Evolutionary conservation across 2,113 vertebrate genomes (phyloP), one percentile per base, ranked within the genome.

Genomic region (Cochlearius cochlearius): DNA sequence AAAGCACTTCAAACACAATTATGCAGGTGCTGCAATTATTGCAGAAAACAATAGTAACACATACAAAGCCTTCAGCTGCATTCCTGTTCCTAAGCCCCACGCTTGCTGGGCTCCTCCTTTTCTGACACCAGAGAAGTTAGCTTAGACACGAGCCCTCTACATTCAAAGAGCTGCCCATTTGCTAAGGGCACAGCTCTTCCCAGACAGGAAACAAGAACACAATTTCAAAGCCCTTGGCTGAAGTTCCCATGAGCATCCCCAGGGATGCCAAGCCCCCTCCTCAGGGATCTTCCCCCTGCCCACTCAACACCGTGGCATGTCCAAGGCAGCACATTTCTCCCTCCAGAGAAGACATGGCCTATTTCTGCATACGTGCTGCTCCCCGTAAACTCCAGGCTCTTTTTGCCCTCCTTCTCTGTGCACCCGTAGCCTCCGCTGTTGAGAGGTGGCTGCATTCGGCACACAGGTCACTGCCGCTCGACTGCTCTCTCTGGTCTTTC

Each of bases 391-490:
- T 67, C 58, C 41, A 32, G 89, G 66, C 73, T 87, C 90, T 88
- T 88, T 89, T 64, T 86, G 81, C 89, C 75, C 95, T 97, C 95
- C 88, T 95, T 86, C 88, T 86, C 94, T 7, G 1, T 18, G 32
- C 39, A 32, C 39, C 63, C 53, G n/a, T 5, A 88, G 71, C 87
- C 78, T 66, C 71, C 12, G 38, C 59, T 52, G 29, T 15, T 62
- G 60, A 80, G 68, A 84, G 11, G 16, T 19, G 69, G 91, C 79
- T 45, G 74, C 25, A 1, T 14, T 55, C 21, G 17, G 77, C 86
- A 41, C 64, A 15, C 22, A 34, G 53, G 50, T 67, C 91, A 32
- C 86, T 67, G 96, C 75, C 50, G 45, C 89, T 72, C 7, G 0
- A 20, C 84, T 68, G 9, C 62, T 47, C 59, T 55, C 92, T 78